Percentiles rank a stretch among this genome's conserved stretches.
phyloP scores from a whole-genome alignment of 2,797 vertebrate species.

The Limosa lapponica region DNA sequence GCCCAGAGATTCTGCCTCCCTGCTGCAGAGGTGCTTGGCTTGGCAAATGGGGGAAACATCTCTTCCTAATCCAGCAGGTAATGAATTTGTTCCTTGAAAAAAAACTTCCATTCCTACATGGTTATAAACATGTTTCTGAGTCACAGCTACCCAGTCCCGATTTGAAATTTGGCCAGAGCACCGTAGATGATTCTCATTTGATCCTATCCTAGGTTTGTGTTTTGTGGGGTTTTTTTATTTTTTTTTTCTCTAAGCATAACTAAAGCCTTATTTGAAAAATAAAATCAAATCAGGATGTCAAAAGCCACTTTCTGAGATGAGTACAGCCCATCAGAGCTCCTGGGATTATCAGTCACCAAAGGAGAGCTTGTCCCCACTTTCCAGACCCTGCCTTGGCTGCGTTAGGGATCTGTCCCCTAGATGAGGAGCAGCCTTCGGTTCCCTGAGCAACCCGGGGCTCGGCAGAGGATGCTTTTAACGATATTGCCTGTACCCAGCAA shows the following conservation, averaged over 20 bases:
- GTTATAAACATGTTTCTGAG: conserved; percentile 25
- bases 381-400: neutral
- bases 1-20: neutral
- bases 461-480: neutral
- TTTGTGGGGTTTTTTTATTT: neutral
- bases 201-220: neutral
- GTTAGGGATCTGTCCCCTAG: fast-evolving
- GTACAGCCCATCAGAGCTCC: neutral
- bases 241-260: neutral
- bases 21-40: neutral
- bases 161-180: conserved; percentile 39
- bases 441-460: fast-evolving
- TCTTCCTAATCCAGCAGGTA: neutral
- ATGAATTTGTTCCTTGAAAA: conserved; percentile 6
- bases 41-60: neutral
- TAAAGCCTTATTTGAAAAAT: neutral
- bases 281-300: neutral
- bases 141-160: conserved; percentile 18
- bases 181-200: neutral
- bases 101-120: neutral
- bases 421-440: neutral
- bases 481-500: neutral
- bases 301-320: conserved; percentile 37
- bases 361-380: neutral
- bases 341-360: neutral